phyloP scores from a whole-genome alignment of 2,888 invertebrate species.

The Sabatieria punctata region DNA sequence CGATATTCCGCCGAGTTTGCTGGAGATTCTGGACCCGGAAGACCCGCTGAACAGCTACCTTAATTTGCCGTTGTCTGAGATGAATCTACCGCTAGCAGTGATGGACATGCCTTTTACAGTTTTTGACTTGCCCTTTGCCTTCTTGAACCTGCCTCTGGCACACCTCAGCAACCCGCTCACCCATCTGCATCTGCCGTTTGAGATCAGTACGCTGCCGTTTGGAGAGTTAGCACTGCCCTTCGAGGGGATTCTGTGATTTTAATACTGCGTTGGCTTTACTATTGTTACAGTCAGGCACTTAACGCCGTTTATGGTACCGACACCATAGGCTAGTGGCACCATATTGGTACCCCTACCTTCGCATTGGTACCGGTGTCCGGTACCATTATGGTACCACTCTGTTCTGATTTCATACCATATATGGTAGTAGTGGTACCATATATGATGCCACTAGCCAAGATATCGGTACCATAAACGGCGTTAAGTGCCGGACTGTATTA shows the following conservation, averaged over 20 bases:
- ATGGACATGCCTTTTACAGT: conserved; percentile 9
- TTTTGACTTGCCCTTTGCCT: conserved; percentile 9
- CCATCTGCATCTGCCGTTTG: conserved; percentile 10
- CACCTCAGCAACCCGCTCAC: conserved; percentile 10
- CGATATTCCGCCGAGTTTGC: conserved; percentile 9
- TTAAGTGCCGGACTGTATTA: too few species aligned
- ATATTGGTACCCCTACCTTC: too few species aligned
- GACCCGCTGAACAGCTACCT: conserved; percentile 7
- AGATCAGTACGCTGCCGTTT: conserved; percentile 6
- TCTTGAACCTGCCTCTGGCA: conserved; percentile 8
- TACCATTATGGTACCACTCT: too few species aligned
- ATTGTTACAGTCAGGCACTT: too few species aligned
- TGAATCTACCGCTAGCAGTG: conserved; percentile 9
- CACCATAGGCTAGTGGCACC: too few species aligned
- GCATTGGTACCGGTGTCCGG: too few species aligned
- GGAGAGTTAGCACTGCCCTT: conserved; percentile 7
- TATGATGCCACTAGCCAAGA: too few species aligned
- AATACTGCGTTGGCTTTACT: too few species aligned
- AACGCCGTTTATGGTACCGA: too few species aligned
- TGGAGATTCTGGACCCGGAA: conserved; percentile 7
- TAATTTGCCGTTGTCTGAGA: conserved; percentile 9
- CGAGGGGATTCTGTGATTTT: neutral
- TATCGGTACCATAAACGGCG: too few species aligned
- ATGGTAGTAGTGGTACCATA: too few species aligned
- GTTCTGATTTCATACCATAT: too few species aligned